Percentiles rank a stretch among this genome's conserved stretches.
Conservation (phyloP, 2,113 vertebrate genomes). For the Echinops telfairi region DNA sequence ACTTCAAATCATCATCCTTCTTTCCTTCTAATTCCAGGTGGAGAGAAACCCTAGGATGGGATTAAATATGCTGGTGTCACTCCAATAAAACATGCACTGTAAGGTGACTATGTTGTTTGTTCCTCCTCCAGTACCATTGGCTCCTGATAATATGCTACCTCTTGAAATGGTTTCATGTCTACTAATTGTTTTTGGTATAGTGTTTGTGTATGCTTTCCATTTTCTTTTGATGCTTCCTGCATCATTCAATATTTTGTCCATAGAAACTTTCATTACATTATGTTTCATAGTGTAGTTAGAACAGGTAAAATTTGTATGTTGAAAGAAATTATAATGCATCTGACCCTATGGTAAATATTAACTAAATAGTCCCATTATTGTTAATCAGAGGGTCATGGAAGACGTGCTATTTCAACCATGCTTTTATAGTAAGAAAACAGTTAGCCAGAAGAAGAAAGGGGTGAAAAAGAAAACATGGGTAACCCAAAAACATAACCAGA, state of each 20-base stretch:
- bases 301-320: background rate
- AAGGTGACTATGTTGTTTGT: background rate
- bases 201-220: too few relatives aligned
- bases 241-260: too few relatives aligned
- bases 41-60: background rate
- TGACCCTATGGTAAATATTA: background rate
- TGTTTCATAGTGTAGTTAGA: background rate
- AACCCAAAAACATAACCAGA: background rate
- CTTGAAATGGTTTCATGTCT: too few relatives aligned
- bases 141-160: too few relatives aligned
- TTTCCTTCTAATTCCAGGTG: background rate
- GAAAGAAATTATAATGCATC: background rate
- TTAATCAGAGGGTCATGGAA: background rate
- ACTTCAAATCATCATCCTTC: background rate
- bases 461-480: background rate
- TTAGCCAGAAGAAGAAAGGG: background rate
- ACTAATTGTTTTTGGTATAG: too few relatives aligned
- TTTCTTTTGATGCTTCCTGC: too few relatives aligned
- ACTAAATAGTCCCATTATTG: background rate
- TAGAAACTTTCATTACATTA: too few relatives aligned
- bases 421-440: slow-evolving; percentile 8
- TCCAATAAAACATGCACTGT: background rate
- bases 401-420: background rate
- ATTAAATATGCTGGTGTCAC: background rate
- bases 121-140: too few relatives aligned